These are phyloP conservation scores for Epicampocera succincta DNA, from an alignment of 2,888 invertebrate species.

Conservation along the genomic window DNA sequence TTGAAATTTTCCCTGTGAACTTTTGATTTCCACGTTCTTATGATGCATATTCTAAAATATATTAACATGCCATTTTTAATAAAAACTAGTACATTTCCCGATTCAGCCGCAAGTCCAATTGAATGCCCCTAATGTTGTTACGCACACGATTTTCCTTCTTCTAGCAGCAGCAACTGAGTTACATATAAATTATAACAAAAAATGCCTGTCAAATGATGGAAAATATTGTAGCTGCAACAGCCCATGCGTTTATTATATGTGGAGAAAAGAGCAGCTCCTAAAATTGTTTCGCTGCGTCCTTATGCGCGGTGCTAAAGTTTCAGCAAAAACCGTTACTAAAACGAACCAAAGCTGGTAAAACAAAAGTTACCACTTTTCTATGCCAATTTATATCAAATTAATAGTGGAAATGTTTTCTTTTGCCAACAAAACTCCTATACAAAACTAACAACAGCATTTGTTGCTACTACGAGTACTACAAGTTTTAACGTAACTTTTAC, in stretches of 20 bases:
- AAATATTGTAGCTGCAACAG: constrained; percentile 24
- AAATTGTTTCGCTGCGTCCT: neutral
- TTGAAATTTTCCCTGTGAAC: too few species aligned
- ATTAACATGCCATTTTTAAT: neutral
- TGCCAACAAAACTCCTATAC: constrained; percentile 13
- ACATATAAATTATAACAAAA: constrained; percentile 59
- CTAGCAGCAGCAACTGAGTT: constrained; percentile 20
- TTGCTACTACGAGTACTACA: too few species aligned
- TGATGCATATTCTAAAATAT: too few species aligned
- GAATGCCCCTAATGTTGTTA: constrained; percentile 2
- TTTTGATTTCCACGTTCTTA: too few species aligned
- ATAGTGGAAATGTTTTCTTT: constrained; percentile 11
- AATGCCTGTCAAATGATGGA: constrained; percentile 63
- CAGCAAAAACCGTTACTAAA: constrained; percentile 9
- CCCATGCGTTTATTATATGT: constrained; percentile 28
- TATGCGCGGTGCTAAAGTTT: constrained; percentile 22
- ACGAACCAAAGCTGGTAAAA: constrained; percentile 19
- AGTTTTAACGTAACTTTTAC: too few species aligned
- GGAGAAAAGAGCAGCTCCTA: neutral
- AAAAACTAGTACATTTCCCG: neutral
- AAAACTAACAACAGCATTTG: constrained; percentile 6
- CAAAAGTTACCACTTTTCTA: constrained; percentile 19
- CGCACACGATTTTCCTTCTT: neutral
- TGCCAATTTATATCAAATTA: constrained; percentile 43
- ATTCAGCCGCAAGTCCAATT: neutral